Conservation (phyloP, 1,140 invertebrate genomes). For the Zelostemma sp. region DNA sequence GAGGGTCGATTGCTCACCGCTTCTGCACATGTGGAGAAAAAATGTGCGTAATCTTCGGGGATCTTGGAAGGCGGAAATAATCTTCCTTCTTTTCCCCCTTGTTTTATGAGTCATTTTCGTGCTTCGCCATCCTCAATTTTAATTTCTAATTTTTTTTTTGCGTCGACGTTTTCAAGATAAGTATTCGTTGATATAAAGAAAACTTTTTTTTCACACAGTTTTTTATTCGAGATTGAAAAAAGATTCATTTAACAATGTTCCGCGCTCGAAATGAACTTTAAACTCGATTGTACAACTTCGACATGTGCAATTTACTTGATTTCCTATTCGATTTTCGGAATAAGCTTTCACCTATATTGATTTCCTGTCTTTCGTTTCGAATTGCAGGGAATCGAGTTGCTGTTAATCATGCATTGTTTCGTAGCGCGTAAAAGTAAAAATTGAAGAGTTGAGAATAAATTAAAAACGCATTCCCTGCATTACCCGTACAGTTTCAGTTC, state of each 20-base stretch:
- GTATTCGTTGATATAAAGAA: too few relatives aligned
- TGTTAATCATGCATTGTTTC: background rate
- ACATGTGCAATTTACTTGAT: slow-evolving; percentile 1
- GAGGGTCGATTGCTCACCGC: background rate
- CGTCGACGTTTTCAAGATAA: too few relatives aligned
- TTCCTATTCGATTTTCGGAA: slow-evolving; percentile 3
- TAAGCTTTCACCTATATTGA: slow-evolving; percentile 32
- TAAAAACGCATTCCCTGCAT: too few relatives aligned
- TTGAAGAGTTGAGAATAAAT: background rate
- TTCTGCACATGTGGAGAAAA: background rate
- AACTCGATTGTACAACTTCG: background rate
- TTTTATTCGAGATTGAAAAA: background rate
- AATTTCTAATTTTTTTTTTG: too few relatives aligned
- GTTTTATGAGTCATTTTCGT: too few relatives aligned
- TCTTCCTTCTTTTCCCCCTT: too few relatives aligned
- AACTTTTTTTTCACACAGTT: too few relatives aligned
- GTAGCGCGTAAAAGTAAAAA: background rate
- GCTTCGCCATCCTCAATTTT: too few relatives aligned
- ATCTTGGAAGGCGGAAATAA: background rate
- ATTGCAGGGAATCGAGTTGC: slow-evolving; percentile 3
- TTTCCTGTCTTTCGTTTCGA: slow-evolving; percentile 17
- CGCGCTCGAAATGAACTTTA: background rate
- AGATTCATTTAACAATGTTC: too few relatives aligned
- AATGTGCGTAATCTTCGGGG: background rate
- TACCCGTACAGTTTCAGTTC: too few relatives aligned